Percentiles rank a stretch among this genome's conserved stretches.
Evolutionary conservation across 2,888 invertebrate species (phyloP).

Genomic region (Celastrina argiolus): DNA sequence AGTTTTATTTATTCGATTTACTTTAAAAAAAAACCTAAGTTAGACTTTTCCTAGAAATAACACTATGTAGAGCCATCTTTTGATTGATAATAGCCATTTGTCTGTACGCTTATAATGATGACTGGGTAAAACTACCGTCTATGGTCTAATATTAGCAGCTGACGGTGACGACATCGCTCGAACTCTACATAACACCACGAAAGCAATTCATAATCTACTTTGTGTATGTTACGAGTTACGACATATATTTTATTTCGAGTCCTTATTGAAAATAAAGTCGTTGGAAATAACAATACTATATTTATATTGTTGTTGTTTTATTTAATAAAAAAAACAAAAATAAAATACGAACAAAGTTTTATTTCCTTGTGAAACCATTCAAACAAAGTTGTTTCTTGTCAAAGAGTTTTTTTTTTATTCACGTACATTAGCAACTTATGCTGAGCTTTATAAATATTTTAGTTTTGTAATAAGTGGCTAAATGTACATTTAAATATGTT

Average conservation of each 20-base stretch:
- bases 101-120: constrained; percentile 4
- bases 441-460: too few relatives aligned
- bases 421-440: too few relatives aligned
- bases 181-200: background rate
- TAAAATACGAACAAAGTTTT: too few relatives aligned
- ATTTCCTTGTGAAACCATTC: too few relatives aligned
- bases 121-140: background rate
- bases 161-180: constrained; percentile 10
- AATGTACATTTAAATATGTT: too few relatives aligned
- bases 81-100: background rate
- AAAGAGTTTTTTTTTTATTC: too few relatives aligned
- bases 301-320: background rate
- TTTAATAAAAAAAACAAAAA: background rate
- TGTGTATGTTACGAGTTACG: constrained; percentile 3
- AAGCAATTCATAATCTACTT: constrained; percentile 8
- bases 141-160: constrained; percentile 9
- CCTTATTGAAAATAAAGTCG: background rate
- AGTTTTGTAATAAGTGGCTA: too few relatives aligned
- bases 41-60: background rate
- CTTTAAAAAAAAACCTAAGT: background rate
- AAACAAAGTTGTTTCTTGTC: too few relatives aligned
- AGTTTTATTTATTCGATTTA: background rate
- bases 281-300: background rate
- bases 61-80: background rate
- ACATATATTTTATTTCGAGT: background rate